phyloP scores from a whole-genome alignment of 2,113 vertebrate species.

The Brachyhypopomus gauderio region DNA sequence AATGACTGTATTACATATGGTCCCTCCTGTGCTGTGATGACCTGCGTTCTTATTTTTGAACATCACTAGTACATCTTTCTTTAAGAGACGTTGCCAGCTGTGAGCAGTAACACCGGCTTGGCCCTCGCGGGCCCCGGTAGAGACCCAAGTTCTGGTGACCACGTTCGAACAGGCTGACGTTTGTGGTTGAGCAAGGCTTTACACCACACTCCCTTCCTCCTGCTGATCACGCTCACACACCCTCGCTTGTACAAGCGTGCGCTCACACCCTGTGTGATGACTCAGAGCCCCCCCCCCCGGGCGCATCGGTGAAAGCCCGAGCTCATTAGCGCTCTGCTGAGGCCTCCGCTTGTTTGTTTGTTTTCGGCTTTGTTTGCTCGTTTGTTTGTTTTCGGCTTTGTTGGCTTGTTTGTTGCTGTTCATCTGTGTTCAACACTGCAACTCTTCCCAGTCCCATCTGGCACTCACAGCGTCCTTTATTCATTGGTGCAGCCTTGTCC shows the following conservation, averaged over 20 bases:
- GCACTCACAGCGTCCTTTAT: background rate
- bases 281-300: conserved; percentile 12
- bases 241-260: background rate
- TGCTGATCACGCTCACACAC: no score
- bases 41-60: no score
- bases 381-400: no score
- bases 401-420: background rate
- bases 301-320: conserved; percentile 26
- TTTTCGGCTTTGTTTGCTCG: no score
- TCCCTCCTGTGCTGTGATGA: no score
- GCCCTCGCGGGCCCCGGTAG: background rate
- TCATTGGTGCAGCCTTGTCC: background rate
- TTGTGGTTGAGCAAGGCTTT: background rate
- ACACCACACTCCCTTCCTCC: background rate
- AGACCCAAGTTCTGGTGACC: background rate
- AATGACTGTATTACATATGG: background rate
- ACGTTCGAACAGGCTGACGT: background rate
- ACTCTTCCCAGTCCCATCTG: background rate
- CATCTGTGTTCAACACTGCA: conserved; percentile 10
- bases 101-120: no score
- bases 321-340: conserved; percentile 45
- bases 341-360: conserved; percentile 1
- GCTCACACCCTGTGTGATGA: background rate
- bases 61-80: no score
- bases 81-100: no score